A percentile compares a stretch with the other conserved stretches of the same genome.
phyloP scores from a whole-genome alignment of 2,888 invertebrate species.

The Sarcophaga carnaria region DNA sequence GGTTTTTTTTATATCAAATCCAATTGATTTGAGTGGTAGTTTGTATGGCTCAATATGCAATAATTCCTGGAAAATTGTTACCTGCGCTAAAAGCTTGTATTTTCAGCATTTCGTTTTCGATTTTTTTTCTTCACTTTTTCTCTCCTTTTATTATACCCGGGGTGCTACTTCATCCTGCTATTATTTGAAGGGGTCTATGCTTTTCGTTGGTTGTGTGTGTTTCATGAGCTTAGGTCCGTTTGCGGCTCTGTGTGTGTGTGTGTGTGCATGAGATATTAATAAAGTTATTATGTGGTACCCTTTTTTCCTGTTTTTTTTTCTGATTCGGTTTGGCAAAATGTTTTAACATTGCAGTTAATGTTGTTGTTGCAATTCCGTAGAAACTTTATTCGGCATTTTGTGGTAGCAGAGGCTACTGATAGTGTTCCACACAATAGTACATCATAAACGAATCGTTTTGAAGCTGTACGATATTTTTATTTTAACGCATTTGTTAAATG shows the following conservation, averaged over 20 bases:
- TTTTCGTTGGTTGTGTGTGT: conserved; percentile 11
- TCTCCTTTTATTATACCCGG: conserved; percentile 25
- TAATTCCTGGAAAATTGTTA: conserved; percentile 68
- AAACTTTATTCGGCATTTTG: conserved; percentile 26
- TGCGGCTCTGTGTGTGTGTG: background rate
- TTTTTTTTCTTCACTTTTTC: conserved; percentile 2
- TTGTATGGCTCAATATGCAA: conserved; percentile 47
- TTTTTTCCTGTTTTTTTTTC: background rate
- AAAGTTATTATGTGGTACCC: conserved; percentile 69
- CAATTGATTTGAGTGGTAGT: conserved; percentile 33
- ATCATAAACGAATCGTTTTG: background rate
- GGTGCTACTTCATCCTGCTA: background rate
- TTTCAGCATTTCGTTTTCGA: conserved; percentile 36
- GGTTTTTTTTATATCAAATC: conserved; percentile 23
- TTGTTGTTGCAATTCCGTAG: conserved; percentile 34
- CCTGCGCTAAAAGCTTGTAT: conserved; percentile 60
- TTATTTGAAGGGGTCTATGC: conserved; percentile 48
- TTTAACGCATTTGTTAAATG: too few relatives aligned
- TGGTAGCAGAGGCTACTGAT: background rate
- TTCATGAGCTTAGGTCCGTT: background rate
- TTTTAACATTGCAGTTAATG: background rate
- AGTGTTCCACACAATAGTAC: too few relatives aligned
- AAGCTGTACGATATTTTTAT: background rate
- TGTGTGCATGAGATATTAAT: conserved; percentile 54
- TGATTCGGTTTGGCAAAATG: too few relatives aligned